phyloP scores from a whole-genome alignment of 2,113 vertebrate genomes.

The Gyps fulvus region DNA sequence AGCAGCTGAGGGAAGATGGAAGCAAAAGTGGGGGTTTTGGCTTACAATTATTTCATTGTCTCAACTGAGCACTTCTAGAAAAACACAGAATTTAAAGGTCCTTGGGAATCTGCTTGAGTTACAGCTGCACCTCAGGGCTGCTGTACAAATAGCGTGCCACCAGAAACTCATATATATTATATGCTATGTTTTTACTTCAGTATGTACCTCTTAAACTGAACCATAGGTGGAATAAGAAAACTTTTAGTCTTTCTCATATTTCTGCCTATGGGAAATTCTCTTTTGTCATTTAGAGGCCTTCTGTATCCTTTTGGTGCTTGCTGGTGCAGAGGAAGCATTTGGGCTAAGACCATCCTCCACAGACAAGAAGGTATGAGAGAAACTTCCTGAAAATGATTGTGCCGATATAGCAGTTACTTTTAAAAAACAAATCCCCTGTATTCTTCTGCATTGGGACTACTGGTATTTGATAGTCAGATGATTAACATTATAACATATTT shows the following conservation, averaged over 20 bases:
- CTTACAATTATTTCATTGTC: not conserved
- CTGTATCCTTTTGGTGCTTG: not conserved
- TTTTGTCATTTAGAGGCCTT: not conserved
- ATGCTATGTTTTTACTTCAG: not conserved
- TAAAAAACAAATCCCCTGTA: not conserved
- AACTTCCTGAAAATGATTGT: not conserved
- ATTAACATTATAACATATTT: not conserved
- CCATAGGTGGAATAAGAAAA: not conserved
- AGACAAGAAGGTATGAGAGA: not conserved
- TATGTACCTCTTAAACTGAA: not conserved
- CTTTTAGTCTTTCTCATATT: not conserved
- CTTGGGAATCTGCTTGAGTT: not conserved
- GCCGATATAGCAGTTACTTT: not conserved
- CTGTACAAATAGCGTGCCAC: not conserved
- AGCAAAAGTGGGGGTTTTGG: not conserved
- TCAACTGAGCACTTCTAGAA: not conserved
- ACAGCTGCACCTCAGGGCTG: not conserved
- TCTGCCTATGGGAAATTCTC: not conserved
- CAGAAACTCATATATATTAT: not conserved
- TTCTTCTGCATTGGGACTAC: not conserved
- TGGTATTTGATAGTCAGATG: not conserved
- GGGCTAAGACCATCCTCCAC: not conserved
- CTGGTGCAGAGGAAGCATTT: not conserved
- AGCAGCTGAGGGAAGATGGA: not conserved
- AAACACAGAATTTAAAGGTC: not conserved